Evolutionary conservation across 1,140 invertebrate species (phyloP).

Genomic region (Brachionus asplanchnoidis): DNA sequence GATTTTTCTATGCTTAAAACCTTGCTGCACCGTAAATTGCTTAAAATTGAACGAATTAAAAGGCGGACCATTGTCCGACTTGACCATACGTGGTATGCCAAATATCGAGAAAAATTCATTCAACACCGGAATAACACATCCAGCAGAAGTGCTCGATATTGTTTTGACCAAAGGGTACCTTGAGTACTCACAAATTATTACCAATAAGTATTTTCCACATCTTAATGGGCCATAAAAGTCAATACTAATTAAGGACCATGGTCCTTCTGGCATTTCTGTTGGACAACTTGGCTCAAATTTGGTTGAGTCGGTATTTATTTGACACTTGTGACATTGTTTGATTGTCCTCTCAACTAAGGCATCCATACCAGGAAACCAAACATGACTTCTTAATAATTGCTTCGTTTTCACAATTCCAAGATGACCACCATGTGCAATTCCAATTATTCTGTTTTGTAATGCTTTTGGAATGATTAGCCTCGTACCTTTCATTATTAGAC

Average conservation of each 20-base stretch:
- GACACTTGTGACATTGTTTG: conserved; percentile 44
- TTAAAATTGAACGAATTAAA: conserved; percentile 43
- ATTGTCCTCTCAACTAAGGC: conserved; percentile 42
- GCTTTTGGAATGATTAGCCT: too few relatives aligned
- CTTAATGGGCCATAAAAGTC: conserved; percentile 49
- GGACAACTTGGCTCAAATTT: not conserved
- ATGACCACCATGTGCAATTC: conserved; percentile 43
- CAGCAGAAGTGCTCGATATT: conserved; percentile 41
- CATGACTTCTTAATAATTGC: conserved; percentile 44
- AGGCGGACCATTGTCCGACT: conserved; percentile 44
- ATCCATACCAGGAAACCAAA: conserved; percentile 44
- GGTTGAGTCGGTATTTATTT: conserved; percentile 44
- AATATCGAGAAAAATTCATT: conserved; percentile 43
- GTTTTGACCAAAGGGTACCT: conserved; percentile 47
- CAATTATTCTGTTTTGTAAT: conserved; percentile 42
- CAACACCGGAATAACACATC: conserved; percentile 42
- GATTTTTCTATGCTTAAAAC: conserved; percentile 43
- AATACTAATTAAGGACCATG: conserved; percentile 45
- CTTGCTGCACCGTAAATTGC: conserved; percentile 38
- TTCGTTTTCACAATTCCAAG: conserved; percentile 45
- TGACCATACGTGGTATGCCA: conserved; percentile 43
- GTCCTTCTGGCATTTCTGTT: conserved; percentile 12
- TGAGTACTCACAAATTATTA: conserved; percentile 48
- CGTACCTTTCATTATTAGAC: too few relatives aligned
- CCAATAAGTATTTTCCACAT: conserved; percentile 45